These are phyloP conservation scores for Rousettus madagascariensis DNA, from an alignment of 2,797 vertebrate genomes.

Conservation along the genomic window DNA sequence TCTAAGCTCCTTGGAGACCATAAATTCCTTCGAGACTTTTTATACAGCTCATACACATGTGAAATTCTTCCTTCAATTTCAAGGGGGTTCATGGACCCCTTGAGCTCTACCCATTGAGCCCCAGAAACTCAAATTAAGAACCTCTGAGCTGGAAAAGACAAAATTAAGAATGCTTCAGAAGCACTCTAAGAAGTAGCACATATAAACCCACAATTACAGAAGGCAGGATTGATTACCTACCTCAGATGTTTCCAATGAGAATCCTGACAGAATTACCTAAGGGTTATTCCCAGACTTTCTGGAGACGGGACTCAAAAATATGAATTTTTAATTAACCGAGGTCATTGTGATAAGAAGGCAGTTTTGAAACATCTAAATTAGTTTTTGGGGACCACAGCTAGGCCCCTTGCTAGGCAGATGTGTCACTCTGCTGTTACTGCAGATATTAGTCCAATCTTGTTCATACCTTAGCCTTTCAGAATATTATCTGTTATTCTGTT, in stretches of 20 bases:
- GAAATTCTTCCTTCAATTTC: not conserved
- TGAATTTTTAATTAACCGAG: not conserved
- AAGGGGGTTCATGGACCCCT: not conserved
- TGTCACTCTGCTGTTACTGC: not conserved
- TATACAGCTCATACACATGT: not conserved
- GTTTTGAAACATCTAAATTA: not conserved
- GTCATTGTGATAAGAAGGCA: not conserved
- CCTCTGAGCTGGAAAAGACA: not conserved
- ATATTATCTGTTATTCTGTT: too few relatives aligned
- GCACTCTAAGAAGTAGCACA: not conserved
- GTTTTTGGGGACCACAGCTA: not conserved
- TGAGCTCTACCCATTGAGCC: not conserved
- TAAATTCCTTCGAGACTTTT: not conserved
- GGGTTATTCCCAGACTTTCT: not conserved
- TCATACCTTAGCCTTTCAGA: too few relatives aligned
- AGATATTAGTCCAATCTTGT: not conserved
- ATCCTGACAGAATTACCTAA: not conserved
- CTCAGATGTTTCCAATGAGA: not conserved
- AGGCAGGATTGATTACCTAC: not conserved
- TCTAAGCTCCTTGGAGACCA: not conserved
- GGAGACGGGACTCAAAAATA: not conserved
- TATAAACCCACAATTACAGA: not conserved
- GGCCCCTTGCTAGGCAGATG: not conserved
- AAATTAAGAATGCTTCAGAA: not conserved
- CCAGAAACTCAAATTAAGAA: conserved; percentile 38